Evolutionary conservation across 2,113 vertebrate genomes (phyloP), one percentile per base, ranked within the genome.

Genomic region (Vulpes ferrilata): DNA sequence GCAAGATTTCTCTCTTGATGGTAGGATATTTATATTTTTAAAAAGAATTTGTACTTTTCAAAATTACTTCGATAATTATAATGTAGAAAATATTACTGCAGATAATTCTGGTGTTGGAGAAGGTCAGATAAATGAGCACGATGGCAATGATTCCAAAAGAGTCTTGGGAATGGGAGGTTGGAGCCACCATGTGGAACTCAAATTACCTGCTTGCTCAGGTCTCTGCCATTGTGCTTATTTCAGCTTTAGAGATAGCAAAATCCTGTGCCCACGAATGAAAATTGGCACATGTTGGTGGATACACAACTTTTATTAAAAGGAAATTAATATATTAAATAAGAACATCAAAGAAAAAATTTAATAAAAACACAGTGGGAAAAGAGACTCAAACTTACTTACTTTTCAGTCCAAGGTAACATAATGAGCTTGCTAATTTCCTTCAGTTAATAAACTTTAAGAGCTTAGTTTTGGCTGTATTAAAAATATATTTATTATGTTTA

Each of bases 271-370:
- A 25, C 25, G 17, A 43, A 85, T 48, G 5, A 90, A 89, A 93
- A 81, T 9, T 43, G 43, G 43, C 43, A 43, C 43, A 25, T 80
- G 32, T 69, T 19, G 23, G 51, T 93, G 27, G 19, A 30, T 48
- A 81, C 7, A 90, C 20, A 59, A 3, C 48, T 62, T 86, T 86
- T 92, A 89, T 55, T 80, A 38, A 59, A 69, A 60, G 25, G 43
- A 81, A 87, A 95, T 90, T 48, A 2, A 71, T 59, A 95, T 73
- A 27, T 87, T 59, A 64, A 51, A 53, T 67, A 82, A 82, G 6
- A 43, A 69, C 51, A 90, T 90, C 81, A 90, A 97, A 95, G 30
- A 81, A 19, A 82, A 78, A 38, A 73, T 88, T 87, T 87, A 71
- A 95, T 64, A 78, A 96, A 90, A 87, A 1, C 80, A 83, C 60